phyloP scores from a whole-genome alignment of 2,797 vertebrate species.

The Heteromormyrus szaboi region DNA sequence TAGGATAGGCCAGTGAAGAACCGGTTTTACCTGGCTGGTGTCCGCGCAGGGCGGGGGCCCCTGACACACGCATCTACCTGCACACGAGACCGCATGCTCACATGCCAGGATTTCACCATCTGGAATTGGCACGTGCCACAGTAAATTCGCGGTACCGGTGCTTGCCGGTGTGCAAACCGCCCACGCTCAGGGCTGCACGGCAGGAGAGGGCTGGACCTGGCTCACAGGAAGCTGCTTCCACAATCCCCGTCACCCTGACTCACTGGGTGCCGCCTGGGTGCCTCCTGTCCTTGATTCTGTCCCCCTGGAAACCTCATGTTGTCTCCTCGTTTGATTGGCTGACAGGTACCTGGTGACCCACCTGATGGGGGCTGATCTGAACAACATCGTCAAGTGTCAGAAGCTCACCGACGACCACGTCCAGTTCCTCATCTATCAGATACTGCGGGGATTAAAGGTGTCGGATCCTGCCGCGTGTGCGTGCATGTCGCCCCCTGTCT shows the following conservation, averaged over 20 bases:
- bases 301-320: neutral
- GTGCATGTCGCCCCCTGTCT: neutral
- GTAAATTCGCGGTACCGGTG: neutral
- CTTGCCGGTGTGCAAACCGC: neutral
- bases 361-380: slow-evolving; percentile 97
- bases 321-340: slow-evolving; percentile 24
- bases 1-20: neutral
- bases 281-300: neutral
- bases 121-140: neutral
- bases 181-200: neutral
- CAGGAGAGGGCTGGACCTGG: neutral
- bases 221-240: neutral
- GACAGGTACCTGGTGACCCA: slow-evolving; percentile 93
- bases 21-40: neutral
- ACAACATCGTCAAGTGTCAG: slow-evolving; percentile 99
- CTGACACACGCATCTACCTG: neutral
- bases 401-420: slow-evolving; percentile 97
- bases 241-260: neutral
- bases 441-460: slow-evolving; percentile 93
- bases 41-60: neutral
- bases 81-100: neutral
- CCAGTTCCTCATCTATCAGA: slow-evolving; percentile 98
- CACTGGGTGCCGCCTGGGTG: neutral
- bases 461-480: neutral
- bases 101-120: neutral